Base-by-base conservation (phyloP, 2,113 vertebrate genomes). In the Lamprologus speciosus region DNA sequence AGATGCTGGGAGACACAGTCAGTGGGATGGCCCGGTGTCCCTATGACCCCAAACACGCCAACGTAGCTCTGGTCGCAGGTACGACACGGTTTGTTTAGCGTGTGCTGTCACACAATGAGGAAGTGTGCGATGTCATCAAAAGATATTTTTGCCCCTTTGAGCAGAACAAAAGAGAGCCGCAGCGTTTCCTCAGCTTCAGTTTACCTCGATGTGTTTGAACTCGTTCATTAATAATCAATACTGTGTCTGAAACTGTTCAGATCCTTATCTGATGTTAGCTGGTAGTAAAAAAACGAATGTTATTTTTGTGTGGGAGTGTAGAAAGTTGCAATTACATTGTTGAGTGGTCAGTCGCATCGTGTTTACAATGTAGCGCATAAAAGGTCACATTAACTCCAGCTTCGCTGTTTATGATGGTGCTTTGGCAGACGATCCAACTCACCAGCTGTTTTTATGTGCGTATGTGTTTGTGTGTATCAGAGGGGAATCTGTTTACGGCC, bases 1-100 rank as follows among this genome's bases (percentile, higher is more conserved):
- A 98, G 94, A 98, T 98, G 89, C 28, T 97, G 0, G 98, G 98
- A 51, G 98, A 99, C 92, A 96, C 97, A 31, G 96, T 99, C 93
- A 99, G 98, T 1, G 98, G 98, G 35, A 99, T 99, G 98, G 98
- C 98, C 1, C 97, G 98, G 6, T 99, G 98, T 85, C 98, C 98
- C 1, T 99, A 99, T 0, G 99, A 99, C 88, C 98, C 98, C 80
- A 99, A 98, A 91, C 98, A 99, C 0, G 98, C 98, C 92, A 99
- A 99, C 3, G 98, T 99, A 5, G 99, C 98, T 80, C 96, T 98
- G 51, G 99, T 99, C 92, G 97, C 99, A 90, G 99, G 99, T 99
- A 93, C 95, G 92, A 4, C 17, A 12, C 2, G 9, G 4, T 19
- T 75, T 8, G 16, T 50, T 16, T 2, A 4, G 4, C 10, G 4